phyloP scores from a whole-genome alignment of 2,113 vertebrate species.

The Butastur rufipennis region DNA sequence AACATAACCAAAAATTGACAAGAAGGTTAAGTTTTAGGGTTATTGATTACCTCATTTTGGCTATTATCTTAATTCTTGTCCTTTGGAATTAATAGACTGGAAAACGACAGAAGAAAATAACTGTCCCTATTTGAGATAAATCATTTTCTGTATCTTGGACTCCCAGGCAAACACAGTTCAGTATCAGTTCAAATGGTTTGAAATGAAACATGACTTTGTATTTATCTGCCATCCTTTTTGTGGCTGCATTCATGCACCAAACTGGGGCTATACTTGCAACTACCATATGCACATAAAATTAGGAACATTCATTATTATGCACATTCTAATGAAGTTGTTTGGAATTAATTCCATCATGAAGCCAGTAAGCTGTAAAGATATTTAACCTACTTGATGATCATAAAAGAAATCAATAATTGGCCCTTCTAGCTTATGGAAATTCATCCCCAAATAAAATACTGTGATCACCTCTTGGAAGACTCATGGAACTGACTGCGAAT shows the following conservation, averaged over 20 bases:
- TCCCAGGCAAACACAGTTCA: neutral
- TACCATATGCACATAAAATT: neutral
- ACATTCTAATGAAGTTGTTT: neutral
- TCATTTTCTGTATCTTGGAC: neutral
- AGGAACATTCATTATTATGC: neutral
- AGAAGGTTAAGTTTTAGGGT: neutral
- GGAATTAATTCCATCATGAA: neutral
- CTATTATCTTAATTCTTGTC: neutral
- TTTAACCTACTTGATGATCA: neutral
- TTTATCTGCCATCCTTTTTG: neutral
- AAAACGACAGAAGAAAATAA: neutral
- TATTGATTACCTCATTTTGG: neutral
- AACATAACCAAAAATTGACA: neutral
- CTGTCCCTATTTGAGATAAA: neutral
- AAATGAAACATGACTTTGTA: neutral
- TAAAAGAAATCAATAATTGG: neutral
- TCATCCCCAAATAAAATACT: neutral
- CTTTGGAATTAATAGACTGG: neutral
- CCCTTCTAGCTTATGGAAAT: neutral
- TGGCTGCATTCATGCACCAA: accelerated
- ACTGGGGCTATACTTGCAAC: neutral
- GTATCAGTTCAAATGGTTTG: neutral
- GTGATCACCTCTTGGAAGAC: neutral
- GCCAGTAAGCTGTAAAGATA: neutral
- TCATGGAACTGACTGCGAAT: neutral